phyloP scores from a whole-genome alignment of 2,888 invertebrate species.

The Drosophila demipolita region DNA sequence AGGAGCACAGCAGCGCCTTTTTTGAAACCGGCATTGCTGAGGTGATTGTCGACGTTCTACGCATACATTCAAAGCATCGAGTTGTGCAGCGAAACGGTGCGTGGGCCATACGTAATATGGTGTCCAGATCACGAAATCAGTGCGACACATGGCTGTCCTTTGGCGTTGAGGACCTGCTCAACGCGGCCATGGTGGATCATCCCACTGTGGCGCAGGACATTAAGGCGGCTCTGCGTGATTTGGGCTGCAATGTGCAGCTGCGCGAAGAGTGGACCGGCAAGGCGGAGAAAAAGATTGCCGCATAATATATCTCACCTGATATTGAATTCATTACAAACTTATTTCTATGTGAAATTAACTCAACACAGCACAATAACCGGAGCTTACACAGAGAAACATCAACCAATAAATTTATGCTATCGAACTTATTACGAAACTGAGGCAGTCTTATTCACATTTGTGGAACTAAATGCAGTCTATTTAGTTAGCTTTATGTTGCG shows the following conservation, averaged over 20 bases:
- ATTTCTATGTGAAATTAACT: constrained; percentile 44
- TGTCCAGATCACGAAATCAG: constrained; percentile 90
- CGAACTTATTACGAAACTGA: constrained; percentile 27
- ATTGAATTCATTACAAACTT: constrained; percentile 47
- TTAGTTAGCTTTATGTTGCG: constrained; percentile 85
- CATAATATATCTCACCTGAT: constrained; percentile 50
- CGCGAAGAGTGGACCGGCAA: constrained; percentile 94
- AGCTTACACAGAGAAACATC: constrained; percentile 16
- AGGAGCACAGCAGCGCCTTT: constrained; percentile 89
- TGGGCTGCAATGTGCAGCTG: constrained; percentile 92
- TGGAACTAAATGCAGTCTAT: constrained; percentile 25
- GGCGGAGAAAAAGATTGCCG: constrained; percentile 83
- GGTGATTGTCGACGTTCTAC: constrained; percentile 90
- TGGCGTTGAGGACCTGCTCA: constrained; percentile 90
- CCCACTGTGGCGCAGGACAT: constrained; percentile 89
- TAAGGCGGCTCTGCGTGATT: constrained; percentile 93
- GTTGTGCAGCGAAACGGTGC: constrained; percentile 90
- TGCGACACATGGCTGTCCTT: constrained; percentile 88
- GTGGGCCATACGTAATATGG: constrained; percentile 95
- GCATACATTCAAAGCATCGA: constrained; percentile 88
- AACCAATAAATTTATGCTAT: constrained; percentile 24
- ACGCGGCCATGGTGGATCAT: constrained; percentile 87
- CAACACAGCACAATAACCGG: constrained; percentile 50
- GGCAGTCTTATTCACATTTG: constrained; percentile 22
- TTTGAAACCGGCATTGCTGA: constrained; percentile 90